phyloP scores from a whole-genome alignment of 2,113 vertebrate genomes.

The Ophthalmolycus amberensis region DNA sequence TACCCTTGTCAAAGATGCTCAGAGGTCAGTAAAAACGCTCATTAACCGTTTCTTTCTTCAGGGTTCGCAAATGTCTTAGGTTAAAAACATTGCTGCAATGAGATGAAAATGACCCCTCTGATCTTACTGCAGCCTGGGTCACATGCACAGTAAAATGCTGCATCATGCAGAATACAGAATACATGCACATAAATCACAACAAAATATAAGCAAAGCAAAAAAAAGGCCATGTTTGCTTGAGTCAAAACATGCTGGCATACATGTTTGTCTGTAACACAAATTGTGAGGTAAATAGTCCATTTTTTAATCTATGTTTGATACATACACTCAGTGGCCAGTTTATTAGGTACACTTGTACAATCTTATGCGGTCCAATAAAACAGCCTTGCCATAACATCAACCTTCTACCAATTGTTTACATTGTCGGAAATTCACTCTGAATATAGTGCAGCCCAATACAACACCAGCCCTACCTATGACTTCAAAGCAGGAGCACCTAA shows the following conservation, averaged over 20 bases:
- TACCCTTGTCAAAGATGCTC: slow-evolving; percentile 53
- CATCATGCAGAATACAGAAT: not conserved
- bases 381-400: not conserved
- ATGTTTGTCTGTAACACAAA: not conserved
- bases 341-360: not conserved
- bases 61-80: slow-evolving; percentile 43
- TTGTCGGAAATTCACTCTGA: not conserved
- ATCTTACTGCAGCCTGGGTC: slow-evolving; percentile 32
- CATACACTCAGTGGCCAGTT: not conserved
- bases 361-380: not conserved
- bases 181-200: not conserved
- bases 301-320: not conserved
- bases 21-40: slow-evolving; percentile 58
- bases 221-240: not conserved
- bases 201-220: not conserved
- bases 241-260: not conserved
- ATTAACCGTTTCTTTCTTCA: slow-evolving; percentile 60
- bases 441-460: not conserved
- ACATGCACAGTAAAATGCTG: slow-evolving; percentile 16
- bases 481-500: not conserved
- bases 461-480: not conserved
- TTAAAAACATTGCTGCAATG: slow-evolving; percentile 38
- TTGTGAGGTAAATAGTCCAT: not conserved
- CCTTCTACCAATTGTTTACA: not conserved
- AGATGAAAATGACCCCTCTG: slow-evolving; percentile 39